Evolutionary conservation across 2,888 invertebrate genomes (phyloP), one percentile per base, ranked within the genome.

Genomic region (Heterodera filipjevi): DNA sequence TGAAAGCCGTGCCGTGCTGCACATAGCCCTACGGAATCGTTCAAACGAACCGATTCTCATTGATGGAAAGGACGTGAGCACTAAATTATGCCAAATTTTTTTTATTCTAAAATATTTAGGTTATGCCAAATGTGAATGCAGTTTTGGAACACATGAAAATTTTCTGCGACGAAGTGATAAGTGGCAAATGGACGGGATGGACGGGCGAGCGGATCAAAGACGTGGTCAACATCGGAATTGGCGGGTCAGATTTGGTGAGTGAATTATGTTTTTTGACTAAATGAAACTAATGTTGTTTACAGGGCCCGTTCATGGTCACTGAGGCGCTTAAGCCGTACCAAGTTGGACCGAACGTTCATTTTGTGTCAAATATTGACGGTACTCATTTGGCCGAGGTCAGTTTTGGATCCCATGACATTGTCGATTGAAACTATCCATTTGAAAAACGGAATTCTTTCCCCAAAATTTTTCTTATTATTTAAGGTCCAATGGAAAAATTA

Each of bases 341-440:
- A 44, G 92, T 93, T 86, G 95, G 96, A 0, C 93, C 96, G 5
- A 93, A 93, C 84, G 92, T 93, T 72, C 96, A 99, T 90, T 99
- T 99, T 91, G 96, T 99, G 0, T 98, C 98, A 2, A 99, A 99
- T 90, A 95, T 99, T 87, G 99, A 99, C 91, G 99, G 99, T 71
- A 99, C 99, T 5, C 99, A 99, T 90, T 91, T 99, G 87, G 95
- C 95, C 0, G 96, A 97, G 90, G 94, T 85, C 32, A 44, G 39
- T 75, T 49, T 49, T 49, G 44, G 5, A 5, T 10, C 44, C 12
- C 12, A 10, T 44, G 44, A 12, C 44, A 44, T 44, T 10, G 44
- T 44, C 44, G n/a, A n/a, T n/a, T n/a, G n/a, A n/a, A n/a, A n/a
- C n/a, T n/a, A n/a, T n/a, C n/a, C n/a, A n/a, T n/a, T n/a, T n/a